Percentiles rank a stretch among this genome's conserved stretches.
Conservation (phyloP, 1,140 invertebrate genomes). For the Sycophaga agraensis region DNA sequence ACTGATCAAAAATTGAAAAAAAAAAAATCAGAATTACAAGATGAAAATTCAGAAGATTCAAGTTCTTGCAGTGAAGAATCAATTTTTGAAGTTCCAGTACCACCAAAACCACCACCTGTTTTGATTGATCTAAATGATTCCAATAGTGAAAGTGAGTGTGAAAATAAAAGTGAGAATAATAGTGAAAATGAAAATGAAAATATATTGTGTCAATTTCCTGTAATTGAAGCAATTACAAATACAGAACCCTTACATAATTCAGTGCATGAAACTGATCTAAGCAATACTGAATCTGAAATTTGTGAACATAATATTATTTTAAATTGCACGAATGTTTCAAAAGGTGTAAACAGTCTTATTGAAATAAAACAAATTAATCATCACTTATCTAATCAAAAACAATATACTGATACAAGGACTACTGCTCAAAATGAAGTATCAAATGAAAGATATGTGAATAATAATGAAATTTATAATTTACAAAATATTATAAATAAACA, state of each 20-base stretch:
- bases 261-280: background rate
- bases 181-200: background rate
- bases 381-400: background rate
- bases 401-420: background rate
- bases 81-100: conserved; percentile 50
- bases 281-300: conserved; percentile 31
- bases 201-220: background rate
- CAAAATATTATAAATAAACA: background rate
- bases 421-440: background rate
- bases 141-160: conserved; percentile 28
- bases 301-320: conserved; percentile 32
- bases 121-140: conserved; percentile 47
- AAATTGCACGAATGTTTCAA: conserved; percentile 40
- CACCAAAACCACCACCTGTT: conserved; percentile 46
- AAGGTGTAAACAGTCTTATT: conserved; percentile 31
- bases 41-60: conserved; percentile 11
- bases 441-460: background rate
- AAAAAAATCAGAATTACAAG: background rate
- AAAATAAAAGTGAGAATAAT: conserved; percentile 9
- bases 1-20: conserved; percentile 14
- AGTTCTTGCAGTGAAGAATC: conserved; percentile 46
- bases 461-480: background rate
- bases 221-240: background rate
- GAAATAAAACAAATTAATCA: conserved; percentile 37
- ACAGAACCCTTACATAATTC: background rate